A percentile compares a stretch with the other conserved stretches of the same genome.
Conservation (phyloP, 2,113 vertebrate genomes). For the Corythornis madagascariensis region DNA sequence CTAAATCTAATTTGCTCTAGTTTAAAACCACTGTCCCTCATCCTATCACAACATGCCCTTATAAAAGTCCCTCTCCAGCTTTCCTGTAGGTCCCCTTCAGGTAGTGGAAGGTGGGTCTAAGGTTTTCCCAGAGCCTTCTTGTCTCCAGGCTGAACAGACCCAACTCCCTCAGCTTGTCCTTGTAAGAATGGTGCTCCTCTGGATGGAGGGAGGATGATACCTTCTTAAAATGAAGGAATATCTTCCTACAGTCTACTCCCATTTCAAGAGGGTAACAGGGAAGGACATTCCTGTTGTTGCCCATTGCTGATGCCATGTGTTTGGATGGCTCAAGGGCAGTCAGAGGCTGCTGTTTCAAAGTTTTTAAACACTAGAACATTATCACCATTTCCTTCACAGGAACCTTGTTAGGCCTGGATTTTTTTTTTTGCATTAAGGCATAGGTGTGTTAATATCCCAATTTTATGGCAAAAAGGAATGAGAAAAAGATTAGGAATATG, state of each 20-base stretch:
- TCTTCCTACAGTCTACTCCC: not conserved
- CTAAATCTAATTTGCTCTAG: too few species aligned
- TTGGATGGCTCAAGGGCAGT: not conserved
- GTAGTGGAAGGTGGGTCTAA: too few species aligned
- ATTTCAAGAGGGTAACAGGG: not conserved
- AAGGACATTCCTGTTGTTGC: not conserved
- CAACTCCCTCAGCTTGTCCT: too few species aligned
- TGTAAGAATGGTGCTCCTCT: too few species aligned
- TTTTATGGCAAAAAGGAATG: not conserved
- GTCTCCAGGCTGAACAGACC: too few species aligned
- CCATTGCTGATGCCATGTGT: not conserved
- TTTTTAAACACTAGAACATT: not conserved
- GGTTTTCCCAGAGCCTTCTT: too few species aligned
- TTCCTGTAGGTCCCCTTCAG: too few species aligned
- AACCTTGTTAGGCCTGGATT: not conserved
- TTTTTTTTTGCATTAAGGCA: not conserved
- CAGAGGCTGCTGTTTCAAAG: not conserved
- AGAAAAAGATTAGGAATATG: not conserved
- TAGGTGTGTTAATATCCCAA: not conserved
- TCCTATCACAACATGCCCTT: too few species aligned
- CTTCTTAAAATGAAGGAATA: not conserved
- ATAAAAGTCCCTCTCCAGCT: too few species aligned
- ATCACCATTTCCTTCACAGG: not conserved
- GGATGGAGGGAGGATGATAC: not conserved
- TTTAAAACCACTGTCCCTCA: too few species aligned